Percentiles rank a stretch among this genome's conserved stretches.
These are phyloP conservation scores for Microcebus lehilahytsara DNA, from an alignment of 2,113 vertebrate species.

Conservation along the genomic window DNA sequence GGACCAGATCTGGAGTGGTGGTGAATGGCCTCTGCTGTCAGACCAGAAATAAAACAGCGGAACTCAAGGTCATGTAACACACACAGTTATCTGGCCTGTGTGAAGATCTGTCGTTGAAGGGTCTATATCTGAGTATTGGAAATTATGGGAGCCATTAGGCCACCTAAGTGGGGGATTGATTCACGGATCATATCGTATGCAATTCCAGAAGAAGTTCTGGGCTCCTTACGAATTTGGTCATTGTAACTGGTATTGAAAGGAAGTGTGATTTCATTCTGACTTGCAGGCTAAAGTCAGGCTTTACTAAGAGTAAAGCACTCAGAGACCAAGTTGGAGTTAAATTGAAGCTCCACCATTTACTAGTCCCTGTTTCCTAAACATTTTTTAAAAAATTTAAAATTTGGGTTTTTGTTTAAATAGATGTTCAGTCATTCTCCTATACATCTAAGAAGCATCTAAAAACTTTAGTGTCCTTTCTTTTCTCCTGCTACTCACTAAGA, in stretches of 20 bases:
- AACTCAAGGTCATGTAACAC: background rate
- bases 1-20: background rate
- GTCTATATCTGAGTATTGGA: background rate
- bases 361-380: background rate
- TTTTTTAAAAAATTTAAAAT: background rate
- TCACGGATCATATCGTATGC: background rate
- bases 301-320: background rate
- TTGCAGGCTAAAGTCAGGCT: background rate
- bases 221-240: too few species aligned
- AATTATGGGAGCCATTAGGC: background rate
- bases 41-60: background rate
- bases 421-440: background rate
- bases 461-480: background rate
- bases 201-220: background rate
- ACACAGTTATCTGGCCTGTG: background rate
- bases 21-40: background rate
- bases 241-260: background rate
- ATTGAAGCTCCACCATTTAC: background rate
- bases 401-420: background rate
- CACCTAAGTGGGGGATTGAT: background rate
- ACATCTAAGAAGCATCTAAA: background rate
- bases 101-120: background rate
- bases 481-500: background rate
- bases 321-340: background rate
- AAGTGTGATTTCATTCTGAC: background rate